Evolutionary conservation across 2,888 invertebrate genomes (phyloP).

Genomic region (Nysson spinosus): DNA sequence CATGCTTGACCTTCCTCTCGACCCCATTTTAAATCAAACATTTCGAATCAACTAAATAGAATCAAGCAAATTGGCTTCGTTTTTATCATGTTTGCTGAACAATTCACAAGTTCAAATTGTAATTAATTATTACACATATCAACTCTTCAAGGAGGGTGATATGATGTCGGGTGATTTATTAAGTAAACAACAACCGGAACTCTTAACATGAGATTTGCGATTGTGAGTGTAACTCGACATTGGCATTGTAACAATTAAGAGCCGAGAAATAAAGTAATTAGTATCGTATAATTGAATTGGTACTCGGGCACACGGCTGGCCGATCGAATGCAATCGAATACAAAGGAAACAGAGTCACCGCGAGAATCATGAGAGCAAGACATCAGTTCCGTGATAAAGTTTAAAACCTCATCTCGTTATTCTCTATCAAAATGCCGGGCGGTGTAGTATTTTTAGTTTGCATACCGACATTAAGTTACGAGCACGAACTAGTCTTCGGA

Average conservation of each 20-base stretch:
- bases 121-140: too few relatives aligned
- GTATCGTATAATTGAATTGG: slow-evolving; percentile 34
- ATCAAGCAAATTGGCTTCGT: too few relatives aligned
- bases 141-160: too few relatives aligned
- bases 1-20: too few relatives aligned
- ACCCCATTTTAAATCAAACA: too few relatives aligned
- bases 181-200: too few relatives aligned
- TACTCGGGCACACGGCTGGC: slow-evolving; percentile 3
- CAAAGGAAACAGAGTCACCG: background rate
- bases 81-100: too few relatives aligned
- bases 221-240: background rate
- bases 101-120: too few relatives aligned
- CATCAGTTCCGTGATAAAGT: background rate
- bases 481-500: slow-evolving; percentile 81
- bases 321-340: background rate
- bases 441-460: slow-evolving; percentile 85
- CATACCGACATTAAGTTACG: slow-evolving; percentile 84
- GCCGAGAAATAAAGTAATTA: slow-evolving; percentile 44
- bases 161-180: too few relatives aligned
- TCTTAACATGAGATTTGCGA: too few relatives aligned
- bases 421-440: slow-evolving; percentile 74
- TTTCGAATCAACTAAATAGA: too few relatives aligned
- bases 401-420: too few relatives aligned
- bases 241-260: slow-evolving; percentile 35
- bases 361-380: background rate